phyloP scores from a whole-genome alignment of 2,888 invertebrate genomes.

The Eugnorisma glareosa region DNA sequence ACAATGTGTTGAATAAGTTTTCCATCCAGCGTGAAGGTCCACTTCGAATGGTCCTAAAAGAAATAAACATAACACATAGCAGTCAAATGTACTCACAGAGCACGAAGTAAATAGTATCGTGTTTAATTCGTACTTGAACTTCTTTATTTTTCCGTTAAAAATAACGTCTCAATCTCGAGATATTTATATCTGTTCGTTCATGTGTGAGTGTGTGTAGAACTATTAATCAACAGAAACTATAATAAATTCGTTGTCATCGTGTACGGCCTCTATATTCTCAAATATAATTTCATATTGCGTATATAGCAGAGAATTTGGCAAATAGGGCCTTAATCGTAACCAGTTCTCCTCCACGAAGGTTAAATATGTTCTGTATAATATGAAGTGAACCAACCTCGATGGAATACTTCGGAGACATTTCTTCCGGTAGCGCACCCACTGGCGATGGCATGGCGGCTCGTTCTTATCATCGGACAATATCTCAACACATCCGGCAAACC shows the following conservation, averaged over 20 bases:
- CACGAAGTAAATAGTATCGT: slow-evolving; percentile 63
- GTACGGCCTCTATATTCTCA: slow-evolving; percentile 33
- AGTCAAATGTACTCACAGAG: slow-evolving; percentile 41
- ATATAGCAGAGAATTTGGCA: slow-evolving; percentile 51
- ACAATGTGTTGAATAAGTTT: slow-evolving; percentile 1
- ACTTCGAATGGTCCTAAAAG: slow-evolving; percentile 26
- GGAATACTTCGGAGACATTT: slow-evolving; percentile 68
- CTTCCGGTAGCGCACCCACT: slow-evolving; percentile 76
- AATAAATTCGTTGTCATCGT: slow-evolving; percentile 42
- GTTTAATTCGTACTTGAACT: slow-evolving; percentile 60
- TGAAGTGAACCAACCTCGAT: slow-evolving; percentile 72
- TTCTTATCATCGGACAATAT: slow-evolving; percentile 52
- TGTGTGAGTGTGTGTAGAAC: slow-evolving; percentile 21
- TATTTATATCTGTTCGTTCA: slow-evolving; percentile 6
- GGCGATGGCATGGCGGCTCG: slow-evolving; percentile 45
- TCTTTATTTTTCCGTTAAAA: slow-evolving; percentile 40
- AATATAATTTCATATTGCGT: slow-evolving; percentile 49
- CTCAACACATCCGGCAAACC: slow-evolving; percentile 75
- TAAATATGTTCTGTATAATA: slow-evolving; percentile 64
- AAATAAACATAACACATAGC: slow-evolving; percentile 40
- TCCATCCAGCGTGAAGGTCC: slow-evolving; percentile 37
- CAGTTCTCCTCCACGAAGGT: slow-evolving; percentile 77
- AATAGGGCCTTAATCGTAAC: slow-evolving; percentile 69
- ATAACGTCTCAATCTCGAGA: slow-evolving; percentile 33
- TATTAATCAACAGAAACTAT: slow-evolving; percentile 40